Evolutionary conservation across 2,113 vertebrate genomes (phyloP), one percentile per base, ranked within the genome.

Genomic region (Pagrus major): DNA sequence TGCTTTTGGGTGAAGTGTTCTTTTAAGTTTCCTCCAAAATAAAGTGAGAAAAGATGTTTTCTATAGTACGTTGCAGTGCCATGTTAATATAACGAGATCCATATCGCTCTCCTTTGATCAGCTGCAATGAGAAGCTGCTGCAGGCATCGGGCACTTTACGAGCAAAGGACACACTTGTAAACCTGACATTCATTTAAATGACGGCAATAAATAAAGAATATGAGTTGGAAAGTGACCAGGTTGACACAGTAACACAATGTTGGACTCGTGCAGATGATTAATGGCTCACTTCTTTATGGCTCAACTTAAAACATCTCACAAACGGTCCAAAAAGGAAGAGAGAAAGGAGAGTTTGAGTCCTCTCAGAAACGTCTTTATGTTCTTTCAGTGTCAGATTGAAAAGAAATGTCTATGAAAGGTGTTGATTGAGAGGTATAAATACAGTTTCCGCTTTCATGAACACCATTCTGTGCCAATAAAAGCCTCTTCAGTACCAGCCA

Each of bases 81-180:
- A 20, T 71, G 51, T 75, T 29, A 65, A 75, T 44, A 29, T 41
- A 1, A 35, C 25, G 18, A 35, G 42, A 47, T 39, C 64, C 61
- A 64, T 68, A 78, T 60, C 54, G 25, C 74, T 52, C 5, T 1
- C 41, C 6, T 56, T 66, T 76, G 71, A 79, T 79, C 56, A 64
- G 64, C 46, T 16, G 52, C 33, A 60, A 6, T 21, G 47, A 66
- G 52, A 41, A 75, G 51, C 52, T 65, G 83, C 78, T 44, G 56
- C 77, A 72, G 79, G 41, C 80, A 25, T 20, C 9, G 20, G 49
- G 71, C 69, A 33, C 63, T 87, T 88, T 83, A 83, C 0, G 56
- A 86, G 86, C 31, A 61, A 64, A 71, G 75, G 78, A 80, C 80
- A 84, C 54, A 70, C 80, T 89, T 86, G 85, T 85, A 83, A 89